These are phyloP conservation scores for Schlechtendalia chinensis DNA, from an alignment of 1,140 invertebrate species.

Conservation along the genomic window DNA sequence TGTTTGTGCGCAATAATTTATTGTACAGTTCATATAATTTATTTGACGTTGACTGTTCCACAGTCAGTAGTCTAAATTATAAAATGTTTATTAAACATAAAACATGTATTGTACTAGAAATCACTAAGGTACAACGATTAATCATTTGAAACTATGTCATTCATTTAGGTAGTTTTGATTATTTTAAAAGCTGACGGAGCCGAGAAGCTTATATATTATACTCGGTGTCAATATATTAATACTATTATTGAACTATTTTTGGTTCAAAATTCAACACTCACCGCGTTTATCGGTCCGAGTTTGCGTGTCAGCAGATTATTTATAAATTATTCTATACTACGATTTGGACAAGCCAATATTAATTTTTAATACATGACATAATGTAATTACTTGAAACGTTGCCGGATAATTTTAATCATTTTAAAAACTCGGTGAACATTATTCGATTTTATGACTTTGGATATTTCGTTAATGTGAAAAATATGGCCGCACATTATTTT, in stretches of 20 bases:
- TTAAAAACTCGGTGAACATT: too few relatives aligned
- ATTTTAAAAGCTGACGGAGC: background rate
- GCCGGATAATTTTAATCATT: too few relatives aligned
- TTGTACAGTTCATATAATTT: background rate
- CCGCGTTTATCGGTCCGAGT: too few relatives aligned
- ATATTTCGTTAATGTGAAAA: too few relatives aligned
- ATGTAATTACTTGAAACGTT: too few relatives aligned
- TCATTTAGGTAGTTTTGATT: background rate
- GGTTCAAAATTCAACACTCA: background rate
- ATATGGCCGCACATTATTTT: too few relatives aligned
- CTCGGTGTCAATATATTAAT: background rate
- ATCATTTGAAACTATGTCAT: background rate
- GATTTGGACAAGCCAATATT: too few relatives aligned
- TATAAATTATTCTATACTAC: too few relatives aligned
- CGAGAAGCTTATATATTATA: background rate
- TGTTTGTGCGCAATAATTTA: background rate
- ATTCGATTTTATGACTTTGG: too few relatives aligned
- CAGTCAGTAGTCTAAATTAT: background rate
- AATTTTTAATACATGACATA: too few relatives aligned
- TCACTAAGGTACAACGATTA: background rate
- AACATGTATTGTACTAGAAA: background rate
- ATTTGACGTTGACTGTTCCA: background rate
- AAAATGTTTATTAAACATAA: conserved; percentile 1
- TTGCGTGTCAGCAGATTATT: too few relatives aligned
- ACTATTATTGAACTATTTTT: background rate